A percentile compares a stretch with the other conserved stretches of the same genome.
Evolutionary conservation across 2,797 vertebrate species (phyloP).

Genomic region (Enteromius afrohamiltoni): DNA sequence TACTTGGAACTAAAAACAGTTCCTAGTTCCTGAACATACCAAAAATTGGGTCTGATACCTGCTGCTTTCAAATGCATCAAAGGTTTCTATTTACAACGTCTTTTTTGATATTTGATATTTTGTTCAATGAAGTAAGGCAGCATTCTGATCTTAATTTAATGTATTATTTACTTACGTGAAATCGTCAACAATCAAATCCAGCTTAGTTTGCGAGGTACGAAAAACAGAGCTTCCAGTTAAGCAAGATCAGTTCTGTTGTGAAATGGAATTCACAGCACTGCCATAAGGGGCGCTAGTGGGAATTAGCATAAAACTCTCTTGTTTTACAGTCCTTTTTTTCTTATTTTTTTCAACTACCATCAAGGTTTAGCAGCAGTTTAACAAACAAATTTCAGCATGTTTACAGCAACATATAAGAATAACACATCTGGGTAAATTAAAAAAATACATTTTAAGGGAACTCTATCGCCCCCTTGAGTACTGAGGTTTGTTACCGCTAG

Average conservation of each 20-base stretch:
- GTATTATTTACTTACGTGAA: background rate
- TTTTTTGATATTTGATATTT: background rate
- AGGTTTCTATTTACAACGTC: background rate
- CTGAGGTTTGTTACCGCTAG: conserved; percentile 8
- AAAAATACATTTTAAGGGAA: background rate
- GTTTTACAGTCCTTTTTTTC: background rate
- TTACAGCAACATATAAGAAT: background rate
- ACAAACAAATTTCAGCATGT: background rate
- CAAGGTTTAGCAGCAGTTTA: background rate
- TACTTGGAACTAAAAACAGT: too few relatives aligned
- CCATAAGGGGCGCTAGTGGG: background rate
- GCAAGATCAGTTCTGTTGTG: background rate
- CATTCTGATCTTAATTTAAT: background rate
- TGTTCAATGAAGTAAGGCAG: background rate
- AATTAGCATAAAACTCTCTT: conserved; percentile 1
- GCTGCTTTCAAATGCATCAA: background rate
- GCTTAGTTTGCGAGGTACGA: too few relatives aligned
- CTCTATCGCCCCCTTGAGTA: conserved; percentile 16
- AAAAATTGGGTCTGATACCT: too few relatives aligned
- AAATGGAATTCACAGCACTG: background rate
- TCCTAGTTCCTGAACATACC: too few relatives aligned
- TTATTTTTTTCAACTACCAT: background rate
- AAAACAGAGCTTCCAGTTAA: background rate
- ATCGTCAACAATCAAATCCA: too few relatives aligned
- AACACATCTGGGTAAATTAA: background rate